Conservation (phyloP, 2,797 vertebrate genomes). For the Crypturellus tataupa region DNA sequence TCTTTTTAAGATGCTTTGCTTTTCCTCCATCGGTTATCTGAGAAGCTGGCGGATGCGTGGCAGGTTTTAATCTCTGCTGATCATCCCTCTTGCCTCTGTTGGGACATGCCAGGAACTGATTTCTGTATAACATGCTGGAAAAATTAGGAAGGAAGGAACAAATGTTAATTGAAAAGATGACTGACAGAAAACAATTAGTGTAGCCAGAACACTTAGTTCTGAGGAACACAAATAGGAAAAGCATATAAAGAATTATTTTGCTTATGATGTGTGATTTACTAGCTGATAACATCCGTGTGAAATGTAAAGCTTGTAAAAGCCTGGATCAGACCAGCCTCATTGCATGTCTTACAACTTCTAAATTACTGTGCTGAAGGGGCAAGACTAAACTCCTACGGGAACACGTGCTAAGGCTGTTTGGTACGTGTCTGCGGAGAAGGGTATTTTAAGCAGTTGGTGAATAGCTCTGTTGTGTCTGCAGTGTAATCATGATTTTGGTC, state of each 20-base stretch:
- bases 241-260: background rate
- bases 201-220: constrained; percentile 2
- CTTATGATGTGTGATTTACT: constrained; percentile 43
- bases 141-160: constrained; percentile 47
- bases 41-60: constrained; percentile 6
- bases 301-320: constrained; percentile 61
- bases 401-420: background rate
- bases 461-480: background rate
- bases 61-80: constrained; percentile 39
- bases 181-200: constrained; percentile 53
- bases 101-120: constrained; percentile 40
- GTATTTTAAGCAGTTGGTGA: background rate
- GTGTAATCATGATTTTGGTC: background rate
- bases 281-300: constrained; percentile 68
- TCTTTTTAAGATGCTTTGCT: background rate
- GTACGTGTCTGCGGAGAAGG: fast-evolving
- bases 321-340: constrained; percentile 54
- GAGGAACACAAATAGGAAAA: constrained; percentile 25
- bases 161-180: constrained; percentile 49
- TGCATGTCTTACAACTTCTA: constrained; percentile 41
- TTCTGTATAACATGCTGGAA: constrained; percentile 48
- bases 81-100: constrained; percentile 37
- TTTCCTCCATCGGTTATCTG: constrained; percentile 25
- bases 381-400: background rate
- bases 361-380: background rate